Evolutionary conservation across 2,888 invertebrate genomes (phyloP).

Genomic region (Drosophila recens): DNA sequence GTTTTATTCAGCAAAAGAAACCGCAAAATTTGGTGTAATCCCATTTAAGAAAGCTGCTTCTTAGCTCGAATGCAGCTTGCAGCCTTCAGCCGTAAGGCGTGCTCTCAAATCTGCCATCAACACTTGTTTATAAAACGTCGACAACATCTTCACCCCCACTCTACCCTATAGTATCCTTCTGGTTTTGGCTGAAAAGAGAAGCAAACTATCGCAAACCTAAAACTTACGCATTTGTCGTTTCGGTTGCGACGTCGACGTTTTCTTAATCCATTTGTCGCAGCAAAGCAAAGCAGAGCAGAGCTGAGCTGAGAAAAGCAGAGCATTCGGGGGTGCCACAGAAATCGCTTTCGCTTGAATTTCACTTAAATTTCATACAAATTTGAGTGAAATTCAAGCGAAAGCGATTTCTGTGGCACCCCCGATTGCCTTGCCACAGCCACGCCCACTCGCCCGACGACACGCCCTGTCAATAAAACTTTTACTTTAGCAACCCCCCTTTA

Average conservation of each 20-base stretch:
- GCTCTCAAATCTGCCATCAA: slow-evolving; percentile 66
- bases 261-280: slow-evolving; percentile 54
- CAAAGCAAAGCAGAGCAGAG: slow-evolving; percentile 5
- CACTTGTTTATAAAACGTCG: slow-evolving; percentile 69
- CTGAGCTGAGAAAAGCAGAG: slow-evolving; percentile 4
- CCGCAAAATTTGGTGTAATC: slow-evolving; percentile 62
- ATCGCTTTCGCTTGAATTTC: too few relatives aligned
- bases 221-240: slow-evolving; percentile 68
- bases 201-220: slow-evolving; percentile 40
- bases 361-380: too few relatives aligned
- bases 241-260: slow-evolving; percentile 36
- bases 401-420: too few relatives aligned
- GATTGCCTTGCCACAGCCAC: slow-evolving; percentile 20
- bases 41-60: slow-evolving; percentile 67
- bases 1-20: slow-evolving; percentile 3
- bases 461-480: slow-evolving; percentile 53
- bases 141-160: not conserved
- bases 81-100: slow-evolving; percentile 37
- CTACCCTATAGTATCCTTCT: not conserved
- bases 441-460: slow-evolving; percentile 28
- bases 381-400: too few relatives aligned
- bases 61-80: slow-evolving; percentile 44
- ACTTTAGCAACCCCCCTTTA: slow-evolving; percentile 18
- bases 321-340: too few relatives aligned
- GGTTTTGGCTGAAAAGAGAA: not conserved